Evolutionary conservation across 2,888 invertebrate genomes (phyloP).

Genomic region (Cerastoderma edule): DNA sequence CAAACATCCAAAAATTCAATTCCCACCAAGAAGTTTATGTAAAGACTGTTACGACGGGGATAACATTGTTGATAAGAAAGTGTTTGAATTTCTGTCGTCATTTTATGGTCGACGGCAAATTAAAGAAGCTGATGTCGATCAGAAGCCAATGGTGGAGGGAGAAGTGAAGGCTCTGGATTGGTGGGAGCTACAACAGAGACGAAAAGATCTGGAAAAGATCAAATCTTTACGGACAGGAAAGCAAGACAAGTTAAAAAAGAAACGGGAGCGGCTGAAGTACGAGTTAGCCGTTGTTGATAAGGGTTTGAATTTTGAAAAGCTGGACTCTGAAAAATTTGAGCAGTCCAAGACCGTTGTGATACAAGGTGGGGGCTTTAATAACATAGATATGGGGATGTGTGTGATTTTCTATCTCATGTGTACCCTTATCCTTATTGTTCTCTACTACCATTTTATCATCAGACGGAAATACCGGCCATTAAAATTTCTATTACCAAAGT

Average conservation of each 20-base stretch:
- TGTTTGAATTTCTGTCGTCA: slow-evolving; percentile 69
- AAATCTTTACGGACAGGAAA: slow-evolving; percentile 59
- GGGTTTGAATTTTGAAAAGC: background rate
- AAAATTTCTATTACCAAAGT: slow-evolving; percentile 17
- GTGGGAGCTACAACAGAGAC: slow-evolving; percentile 75
- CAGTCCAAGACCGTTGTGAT: background rate
- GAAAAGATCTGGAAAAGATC: slow-evolving; percentile 71
- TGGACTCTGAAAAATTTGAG: background rate
- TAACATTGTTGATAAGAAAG: slow-evolving; percentile 63
- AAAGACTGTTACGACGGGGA: slow-evolving; percentile 79
- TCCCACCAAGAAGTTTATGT: slow-evolving; percentile 90
- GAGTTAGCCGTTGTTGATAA: slow-evolving; percentile 12
- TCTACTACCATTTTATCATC: slow-evolving; percentile 80
- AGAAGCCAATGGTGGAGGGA: slow-evolving; percentile 10
- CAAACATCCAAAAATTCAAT: slow-evolving; percentile 93
- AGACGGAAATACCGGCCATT: slow-evolving; percentile 64
- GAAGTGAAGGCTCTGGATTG: slow-evolving; percentile 68
- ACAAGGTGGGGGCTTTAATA: slow-evolving; percentile 65
- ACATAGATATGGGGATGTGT: slow-evolving; percentile 79
- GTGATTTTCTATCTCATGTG: slow-evolving; percentile 78
- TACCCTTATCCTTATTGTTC: slow-evolving; percentile 69
- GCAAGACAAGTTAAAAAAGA: slow-evolving; percentile 40
- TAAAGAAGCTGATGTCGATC: too few relatives aligned
- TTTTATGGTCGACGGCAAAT: too few relatives aligned
- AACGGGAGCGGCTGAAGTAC: slow-evolving; percentile 34